A percentile compares a stretch with the other conserved stretches of the same genome.
phyloP scores from a whole-genome alignment of 92 coral and sea anemone genomes.

The Virgularia gustaviana region DNA sequence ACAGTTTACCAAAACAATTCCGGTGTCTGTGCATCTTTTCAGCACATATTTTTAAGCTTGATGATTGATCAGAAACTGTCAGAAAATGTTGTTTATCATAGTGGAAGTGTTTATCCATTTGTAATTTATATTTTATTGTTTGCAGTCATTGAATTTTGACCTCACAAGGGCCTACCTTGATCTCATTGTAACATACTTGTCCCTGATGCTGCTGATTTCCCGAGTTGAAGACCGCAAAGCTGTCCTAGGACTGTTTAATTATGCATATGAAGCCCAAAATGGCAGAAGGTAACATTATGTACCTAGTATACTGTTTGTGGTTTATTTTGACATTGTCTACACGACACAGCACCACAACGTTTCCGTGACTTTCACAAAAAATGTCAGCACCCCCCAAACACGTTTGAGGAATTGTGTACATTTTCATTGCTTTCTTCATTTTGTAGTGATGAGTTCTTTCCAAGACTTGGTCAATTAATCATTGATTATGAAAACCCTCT shows the following conservation, averaged over 20 bases:
- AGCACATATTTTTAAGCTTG: too few relatives aligned
- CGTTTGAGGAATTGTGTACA: too few relatives aligned
- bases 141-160: constrained; percentile 73
- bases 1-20: too few relatives aligned
- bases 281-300: constrained; percentile 79
- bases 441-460: constrained; percentile 88
- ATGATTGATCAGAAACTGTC: too few relatives aligned
- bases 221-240: constrained; percentile 97
- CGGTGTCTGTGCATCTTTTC: too few relatives aligned
- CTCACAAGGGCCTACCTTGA: constrained; percentile 88
- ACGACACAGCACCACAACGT: too few relatives aligned
- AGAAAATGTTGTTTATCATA: background rate
- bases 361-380: background rate
- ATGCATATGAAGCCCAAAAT: constrained; percentile 94
- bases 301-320: too few relatives aligned
- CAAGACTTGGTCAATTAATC: constrained; percentile 92
- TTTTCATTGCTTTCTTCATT: too few relatives aligned
- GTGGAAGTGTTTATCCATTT: background rate
- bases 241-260: constrained; percentile 85
- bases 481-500: constrained; percentile 89
- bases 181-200: constrained; percentile 72
- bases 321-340: too few relatives aligned
- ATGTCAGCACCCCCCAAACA: too few relatives aligned
- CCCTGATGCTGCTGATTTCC: constrained; percentile 83
- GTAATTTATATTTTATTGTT: background rate